These are phyloP conservation scores for Drosophila incognita DNA, from an alignment of 2,888 invertebrate species.

Conservation along the genomic window DNA sequence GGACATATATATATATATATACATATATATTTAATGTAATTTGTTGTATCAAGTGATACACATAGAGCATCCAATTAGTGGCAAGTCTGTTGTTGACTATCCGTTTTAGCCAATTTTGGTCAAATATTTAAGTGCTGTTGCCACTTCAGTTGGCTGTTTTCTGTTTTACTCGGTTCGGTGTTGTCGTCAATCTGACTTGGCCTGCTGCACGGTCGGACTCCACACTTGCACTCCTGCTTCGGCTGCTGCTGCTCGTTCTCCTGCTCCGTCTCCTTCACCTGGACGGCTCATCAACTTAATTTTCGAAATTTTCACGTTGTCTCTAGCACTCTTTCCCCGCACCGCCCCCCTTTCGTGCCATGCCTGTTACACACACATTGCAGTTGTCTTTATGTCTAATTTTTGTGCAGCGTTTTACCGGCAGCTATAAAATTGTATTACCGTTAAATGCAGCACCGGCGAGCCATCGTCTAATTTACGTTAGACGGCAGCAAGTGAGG, in stretches of 20 bases:
- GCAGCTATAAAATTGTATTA: conserved; percentile 82
- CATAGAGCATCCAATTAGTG: conserved; percentile 32
- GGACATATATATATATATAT: background rate
- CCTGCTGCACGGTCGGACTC: conserved; percentile 5
- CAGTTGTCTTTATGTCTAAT: conserved; percentile 75
- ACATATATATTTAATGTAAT: background rate
- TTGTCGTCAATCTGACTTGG: conserved; percentile 17
- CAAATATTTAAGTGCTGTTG: conserved; percentile 78
- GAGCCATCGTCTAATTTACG: conserved; percentile 81
- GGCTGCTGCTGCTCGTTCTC: background rate
- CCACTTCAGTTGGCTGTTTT: conserved; percentile 44
- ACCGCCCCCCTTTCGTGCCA: background rate
- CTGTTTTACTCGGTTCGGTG: conserved; percentile 13
- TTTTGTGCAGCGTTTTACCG: conserved; percentile 79
- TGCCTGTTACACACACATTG: conserved; percentile 38
- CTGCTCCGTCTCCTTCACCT: conserved; percentile 2
- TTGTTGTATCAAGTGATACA: background rate
- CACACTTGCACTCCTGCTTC: background rate
- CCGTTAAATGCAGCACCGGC: conserved; percentile 80
- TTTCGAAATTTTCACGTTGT: conserved; percentile 72
- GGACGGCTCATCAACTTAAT: conserved; percentile 75
- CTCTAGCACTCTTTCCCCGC: conserved; percentile 10
- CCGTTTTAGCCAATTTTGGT: conserved; percentile 75
- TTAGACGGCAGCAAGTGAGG: conserved; percentile 59
- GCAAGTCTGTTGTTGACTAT: background rate